phyloP scores from a whole-genome alignment of 2,797 vertebrate genomes.

The Hybognathus amarus region DNA sequence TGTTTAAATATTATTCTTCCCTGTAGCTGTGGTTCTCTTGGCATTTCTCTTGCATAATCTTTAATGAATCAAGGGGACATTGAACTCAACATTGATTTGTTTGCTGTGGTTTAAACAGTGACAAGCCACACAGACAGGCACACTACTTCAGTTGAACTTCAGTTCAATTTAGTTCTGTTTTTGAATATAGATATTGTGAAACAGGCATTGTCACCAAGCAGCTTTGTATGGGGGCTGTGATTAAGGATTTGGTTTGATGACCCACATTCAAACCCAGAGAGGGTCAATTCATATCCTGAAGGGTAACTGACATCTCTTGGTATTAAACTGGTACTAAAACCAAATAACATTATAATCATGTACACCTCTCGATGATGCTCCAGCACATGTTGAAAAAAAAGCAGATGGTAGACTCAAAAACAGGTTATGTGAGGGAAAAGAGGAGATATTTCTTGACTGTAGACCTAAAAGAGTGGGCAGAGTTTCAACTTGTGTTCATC shows the following conservation, averaged over 20 bases:
- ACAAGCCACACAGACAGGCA: conserved; percentile 3
- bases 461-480: not conserved
- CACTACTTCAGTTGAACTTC: conserved; percentile 3
- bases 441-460: not conserved
- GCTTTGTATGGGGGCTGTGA: conserved; percentile 13
- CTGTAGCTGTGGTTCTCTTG: conserved; percentile 12
- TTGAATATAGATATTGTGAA: conserved; percentile 8
- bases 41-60: conserved; percentile 20
- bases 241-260: conserved; percentile 21
- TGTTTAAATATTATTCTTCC: conserved; percentile 28
- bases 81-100: conserved; percentile 42
- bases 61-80: conserved; percentile 42
- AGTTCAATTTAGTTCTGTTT: conserved; percentile 6
- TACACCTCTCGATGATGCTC: not conserved
- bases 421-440: not conserved
- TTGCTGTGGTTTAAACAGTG: conserved; percentile 28
- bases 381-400: not conserved
- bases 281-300: not conserved
- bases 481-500: conserved; percentile 12
- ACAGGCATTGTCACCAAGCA: conserved; percentile 11
- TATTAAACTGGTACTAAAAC: not conserved
- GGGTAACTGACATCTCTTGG: not conserved
- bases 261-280: conserved; percentile 4
- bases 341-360: conserved; percentile 25
- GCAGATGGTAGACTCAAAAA: not conserved